A percentile compares a stretch with the other conserved stretches of the same genome.
phyloP scores from a whole-genome alignment of 2,888 invertebrate genomes.

The Pseudoips prasinana region DNA sequence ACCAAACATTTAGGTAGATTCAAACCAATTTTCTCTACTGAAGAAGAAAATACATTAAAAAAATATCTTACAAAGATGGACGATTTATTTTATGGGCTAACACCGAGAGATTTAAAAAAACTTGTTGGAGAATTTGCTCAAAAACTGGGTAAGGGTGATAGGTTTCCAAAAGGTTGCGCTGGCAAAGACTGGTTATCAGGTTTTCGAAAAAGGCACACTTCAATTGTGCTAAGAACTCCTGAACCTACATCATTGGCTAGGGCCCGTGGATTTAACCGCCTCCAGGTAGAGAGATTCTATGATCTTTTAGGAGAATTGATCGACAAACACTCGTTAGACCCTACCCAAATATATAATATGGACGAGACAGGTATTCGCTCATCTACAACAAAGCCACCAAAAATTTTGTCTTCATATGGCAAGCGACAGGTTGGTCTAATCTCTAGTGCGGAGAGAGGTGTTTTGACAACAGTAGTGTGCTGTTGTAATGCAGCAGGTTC shows the following conservation, averaged over 20 bases:
- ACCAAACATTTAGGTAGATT: constrained; percentile 1
- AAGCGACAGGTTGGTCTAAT: constrained; percentile 7
- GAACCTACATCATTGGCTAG: constrained; percentile 30
- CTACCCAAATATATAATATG: constrained; percentile 23
- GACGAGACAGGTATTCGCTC: constrained; percentile 29
- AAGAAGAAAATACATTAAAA: neutral
- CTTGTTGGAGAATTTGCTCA: neutral
- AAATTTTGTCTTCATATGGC: constrained; percentile 20
- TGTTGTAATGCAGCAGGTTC: constrained; percentile 39
- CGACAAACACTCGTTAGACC: constrained; percentile 24
- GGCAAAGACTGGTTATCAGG: constrained; percentile 13
- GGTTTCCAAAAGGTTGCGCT: constrained; percentile 7
- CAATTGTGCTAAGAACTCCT: constrained; percentile 25
- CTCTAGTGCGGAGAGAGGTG: constrained; percentile 28
- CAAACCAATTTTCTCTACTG: neutral
- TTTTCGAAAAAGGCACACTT: constrained; percentile 14
- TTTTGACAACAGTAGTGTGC: constrained; percentile 33
- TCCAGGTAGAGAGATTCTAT: constrained; percentile 26
- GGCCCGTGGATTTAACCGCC: constrained; percentile 30
- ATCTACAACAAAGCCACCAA: constrained; percentile 21
- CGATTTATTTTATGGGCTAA: constrained; percentile 1
- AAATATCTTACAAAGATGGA: constrained; percentile 1
- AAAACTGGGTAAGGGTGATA: neutral
- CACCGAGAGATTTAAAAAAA: neutral
- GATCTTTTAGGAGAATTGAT: constrained; percentile 23